A percentile compares a stretch with the other conserved stretches of the same genome.
phyloP scores from a whole-genome alignment of 2,113 vertebrate species.

The Lota lota region DNA sequence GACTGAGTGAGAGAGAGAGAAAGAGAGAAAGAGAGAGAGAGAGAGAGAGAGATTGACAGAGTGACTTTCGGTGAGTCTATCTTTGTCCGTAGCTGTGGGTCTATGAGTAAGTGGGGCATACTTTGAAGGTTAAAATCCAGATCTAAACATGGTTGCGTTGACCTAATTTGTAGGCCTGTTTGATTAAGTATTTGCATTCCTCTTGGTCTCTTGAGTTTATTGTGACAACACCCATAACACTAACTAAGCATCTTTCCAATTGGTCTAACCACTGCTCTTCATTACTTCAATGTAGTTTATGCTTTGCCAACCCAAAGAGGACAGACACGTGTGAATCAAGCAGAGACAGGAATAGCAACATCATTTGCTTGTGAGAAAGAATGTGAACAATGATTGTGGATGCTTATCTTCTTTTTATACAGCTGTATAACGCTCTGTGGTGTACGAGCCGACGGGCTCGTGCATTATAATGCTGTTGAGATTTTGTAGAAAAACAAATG shows the following conservation, averaged over 20 bases:
- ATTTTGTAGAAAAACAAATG: constrained; percentile 11
- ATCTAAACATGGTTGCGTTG: too few relatives aligned
- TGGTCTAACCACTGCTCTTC: neutral
- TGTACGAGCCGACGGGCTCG: constrained; percentile 16
- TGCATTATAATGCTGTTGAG: constrained; percentile 33
- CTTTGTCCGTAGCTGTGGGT: too few relatives aligned
- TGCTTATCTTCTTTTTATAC: constrained; percentile 7
- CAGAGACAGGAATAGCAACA: constrained; percentile 1
- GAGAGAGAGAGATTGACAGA: too few relatives aligned
- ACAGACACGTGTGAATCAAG: neutral
- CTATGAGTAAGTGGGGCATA: too few relatives aligned
- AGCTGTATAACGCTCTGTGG: constrained; percentile 14
- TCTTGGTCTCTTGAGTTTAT: too few relatives aligned
- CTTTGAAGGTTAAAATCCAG: too few relatives aligned
- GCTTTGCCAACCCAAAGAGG: neutral
- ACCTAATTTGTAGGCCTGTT: too few relatives aligned
- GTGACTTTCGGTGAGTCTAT: too few relatives aligned
- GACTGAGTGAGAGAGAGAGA: too few relatives aligned
- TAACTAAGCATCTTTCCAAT: too few relatives aligned
- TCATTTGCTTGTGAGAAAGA: constrained; percentile 23
- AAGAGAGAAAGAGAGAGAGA: too few relatives aligned
- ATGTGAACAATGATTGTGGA: constrained; percentile 30
- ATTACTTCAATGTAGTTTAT: constrained; percentile 12
- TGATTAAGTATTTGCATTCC: too few relatives aligned
- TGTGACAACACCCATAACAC: neutral